Conservation (phyloP, 1,140 invertebrate genomes). For the Melipona quadrifasciata region DNA sequence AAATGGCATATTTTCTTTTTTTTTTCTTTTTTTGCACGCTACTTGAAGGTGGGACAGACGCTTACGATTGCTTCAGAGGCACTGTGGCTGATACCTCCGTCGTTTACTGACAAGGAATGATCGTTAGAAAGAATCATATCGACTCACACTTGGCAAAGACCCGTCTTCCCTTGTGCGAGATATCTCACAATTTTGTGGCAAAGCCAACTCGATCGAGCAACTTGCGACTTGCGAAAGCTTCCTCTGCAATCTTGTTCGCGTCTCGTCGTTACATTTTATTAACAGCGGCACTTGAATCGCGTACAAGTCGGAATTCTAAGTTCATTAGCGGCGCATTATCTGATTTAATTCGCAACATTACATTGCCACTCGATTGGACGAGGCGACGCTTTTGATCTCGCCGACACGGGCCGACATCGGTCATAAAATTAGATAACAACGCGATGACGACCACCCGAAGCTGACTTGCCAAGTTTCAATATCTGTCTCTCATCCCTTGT, state of each 20-base stretch:
- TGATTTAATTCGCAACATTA: background rate
- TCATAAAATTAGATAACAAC: constrained; percentile 56
- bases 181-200: too few relatives aligned
- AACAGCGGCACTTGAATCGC: too few relatives aligned
- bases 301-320: background rate
- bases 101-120: background rate
- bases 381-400: constrained; percentile 9
- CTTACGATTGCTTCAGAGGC: background rate
- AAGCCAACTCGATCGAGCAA: background rate
- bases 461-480: constrained; percentile 52
- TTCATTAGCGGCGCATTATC: background rate
- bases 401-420: background rate
- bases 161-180: too few relatives aligned
- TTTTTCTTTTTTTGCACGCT: background rate
- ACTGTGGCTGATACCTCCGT: background rate
- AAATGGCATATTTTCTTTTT: background rate
- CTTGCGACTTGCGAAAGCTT: background rate
- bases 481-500: constrained; percentile 15
- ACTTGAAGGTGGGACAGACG: background rate
- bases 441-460: constrained; percentile 32
- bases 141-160: background rate
- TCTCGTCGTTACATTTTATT: background rate
- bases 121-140: background rate
- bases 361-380: background rate
- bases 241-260: background rate